phyloP scores from a whole-genome alignment of 2,888 invertebrate species.

The Tetranychus piercei region DNA sequence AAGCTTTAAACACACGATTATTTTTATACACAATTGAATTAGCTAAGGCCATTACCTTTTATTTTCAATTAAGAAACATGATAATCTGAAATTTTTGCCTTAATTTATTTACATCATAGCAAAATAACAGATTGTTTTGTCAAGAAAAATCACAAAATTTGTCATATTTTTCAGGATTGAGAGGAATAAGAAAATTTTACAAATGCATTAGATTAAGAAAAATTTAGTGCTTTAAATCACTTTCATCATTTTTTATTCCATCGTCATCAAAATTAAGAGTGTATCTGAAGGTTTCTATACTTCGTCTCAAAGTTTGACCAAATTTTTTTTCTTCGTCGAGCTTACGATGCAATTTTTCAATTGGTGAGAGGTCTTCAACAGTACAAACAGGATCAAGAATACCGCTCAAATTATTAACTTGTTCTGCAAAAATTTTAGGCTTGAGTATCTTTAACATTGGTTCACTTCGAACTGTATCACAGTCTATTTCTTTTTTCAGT shows the following conservation, averaged over 20 bases:
- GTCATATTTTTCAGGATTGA: background rate
- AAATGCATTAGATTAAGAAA: too few relatives aligned
- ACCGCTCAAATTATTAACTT: background rate
- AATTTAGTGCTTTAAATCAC: too few relatives aligned
- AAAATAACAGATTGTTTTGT: background rate
- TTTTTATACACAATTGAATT: too few relatives aligned
- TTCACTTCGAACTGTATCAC: background rate
- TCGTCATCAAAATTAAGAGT: too few relatives aligned
- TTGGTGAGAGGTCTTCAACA: background rate
- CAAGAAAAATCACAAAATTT: background rate
- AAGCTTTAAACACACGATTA: too few relatives aligned
- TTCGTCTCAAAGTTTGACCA: background rate
- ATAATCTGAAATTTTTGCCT: too few relatives aligned
- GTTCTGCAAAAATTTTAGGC: constrained; percentile 2
- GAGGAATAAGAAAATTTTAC: background rate
- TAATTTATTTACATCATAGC: too few relatives aligned
- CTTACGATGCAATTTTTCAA: background rate
- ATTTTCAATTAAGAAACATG: too few relatives aligned
- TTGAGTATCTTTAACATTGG: background rate
- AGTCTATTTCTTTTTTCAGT: background rate
- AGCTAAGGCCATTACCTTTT: too few relatives aligned
- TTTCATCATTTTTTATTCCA: too few relatives aligned
- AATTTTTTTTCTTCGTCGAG: background rate
- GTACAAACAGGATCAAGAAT: background rate
- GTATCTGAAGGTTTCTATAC: background rate